Percentiles rank a stretch among this genome's conserved stretches.
phyloP scores from a whole-genome alignment of 2,797 vertebrate species.

The Eurystomus glaucurus region DNA sequence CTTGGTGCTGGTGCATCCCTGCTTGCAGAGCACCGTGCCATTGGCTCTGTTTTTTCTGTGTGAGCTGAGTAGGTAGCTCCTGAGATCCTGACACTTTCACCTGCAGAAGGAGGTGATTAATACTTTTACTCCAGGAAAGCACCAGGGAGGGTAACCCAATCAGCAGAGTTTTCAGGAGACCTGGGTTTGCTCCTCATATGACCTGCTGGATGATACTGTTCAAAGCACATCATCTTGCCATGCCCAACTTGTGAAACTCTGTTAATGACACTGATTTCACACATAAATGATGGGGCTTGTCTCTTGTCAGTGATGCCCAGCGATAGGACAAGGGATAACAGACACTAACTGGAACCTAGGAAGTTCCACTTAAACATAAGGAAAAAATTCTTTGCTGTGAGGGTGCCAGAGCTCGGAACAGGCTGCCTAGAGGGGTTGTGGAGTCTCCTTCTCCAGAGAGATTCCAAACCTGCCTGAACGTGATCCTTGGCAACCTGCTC shows the following conservation, averaged over 20 bases:
- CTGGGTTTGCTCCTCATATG: neutral
- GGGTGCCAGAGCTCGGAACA: no score
- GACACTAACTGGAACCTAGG: no score
- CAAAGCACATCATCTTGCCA: neutral
- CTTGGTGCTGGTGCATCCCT: accelerated
- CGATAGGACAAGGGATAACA: no score
- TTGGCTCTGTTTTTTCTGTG: neutral
- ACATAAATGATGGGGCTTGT: no score
- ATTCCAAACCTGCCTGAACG: neutral
- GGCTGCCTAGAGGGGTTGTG: no score
- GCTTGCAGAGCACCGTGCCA: accelerated
- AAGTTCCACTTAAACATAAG: no score
- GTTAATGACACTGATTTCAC: neutral
- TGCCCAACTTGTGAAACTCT: neutral
- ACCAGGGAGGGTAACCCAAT: no score
- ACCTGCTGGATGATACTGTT: neutral
- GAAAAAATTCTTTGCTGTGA: no score
- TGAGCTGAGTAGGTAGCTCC: neutral
- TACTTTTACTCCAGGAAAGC: neutral
- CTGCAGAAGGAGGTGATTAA: neutral
- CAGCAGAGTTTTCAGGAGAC: neutral
- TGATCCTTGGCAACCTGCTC: neutral
- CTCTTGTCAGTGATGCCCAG: no score
- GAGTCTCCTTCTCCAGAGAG: neutral
- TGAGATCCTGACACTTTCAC: neutral